phyloP scores from a whole-genome alignment of 2,888 invertebrate species.

The Gonocerus acuteangulatus region DNA sequence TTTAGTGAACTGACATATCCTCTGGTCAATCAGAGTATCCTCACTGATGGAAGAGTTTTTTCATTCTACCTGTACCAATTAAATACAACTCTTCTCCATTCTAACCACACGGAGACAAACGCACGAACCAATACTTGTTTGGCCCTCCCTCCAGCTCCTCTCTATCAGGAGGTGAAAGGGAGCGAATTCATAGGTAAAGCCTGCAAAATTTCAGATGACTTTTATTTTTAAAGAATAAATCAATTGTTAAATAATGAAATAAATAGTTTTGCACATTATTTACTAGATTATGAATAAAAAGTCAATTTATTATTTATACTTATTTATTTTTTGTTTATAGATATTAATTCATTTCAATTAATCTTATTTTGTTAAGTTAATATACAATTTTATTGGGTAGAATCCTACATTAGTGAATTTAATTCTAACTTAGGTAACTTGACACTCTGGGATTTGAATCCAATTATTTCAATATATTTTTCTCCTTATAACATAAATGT shows the following conservation, averaged over 20 bases:
- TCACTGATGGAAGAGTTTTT: conserved; percentile 82
- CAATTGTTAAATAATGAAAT: not conserved
- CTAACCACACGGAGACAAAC: conserved; percentile 56
- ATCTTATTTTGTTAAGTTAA: no score
- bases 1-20: conserved; percentile 88
- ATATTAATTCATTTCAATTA: no score
- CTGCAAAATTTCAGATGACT: not conserved
- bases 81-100: conserved; percentile 69
- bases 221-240: not conserved
- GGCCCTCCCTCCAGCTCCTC: conserved; percentile 59
- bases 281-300: not conserved
- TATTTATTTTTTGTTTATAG: no score
- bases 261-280: not conserved
- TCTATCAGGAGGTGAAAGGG: conserved; percentile 65
- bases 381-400: no score
- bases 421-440: no score
- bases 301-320: not conserved
- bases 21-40: conserved; percentile 73
- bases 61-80: conserved; percentile 85
- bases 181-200: conserved; percentile 54
- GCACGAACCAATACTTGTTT: conserved; percentile 71
- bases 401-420: no score
- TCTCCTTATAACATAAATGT: no score
- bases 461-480: no score
- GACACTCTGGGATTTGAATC: no score